phyloP scores from a whole-genome alignment of 2,888 invertebrate species.

The Didymodactylos carnosus region DNA sequence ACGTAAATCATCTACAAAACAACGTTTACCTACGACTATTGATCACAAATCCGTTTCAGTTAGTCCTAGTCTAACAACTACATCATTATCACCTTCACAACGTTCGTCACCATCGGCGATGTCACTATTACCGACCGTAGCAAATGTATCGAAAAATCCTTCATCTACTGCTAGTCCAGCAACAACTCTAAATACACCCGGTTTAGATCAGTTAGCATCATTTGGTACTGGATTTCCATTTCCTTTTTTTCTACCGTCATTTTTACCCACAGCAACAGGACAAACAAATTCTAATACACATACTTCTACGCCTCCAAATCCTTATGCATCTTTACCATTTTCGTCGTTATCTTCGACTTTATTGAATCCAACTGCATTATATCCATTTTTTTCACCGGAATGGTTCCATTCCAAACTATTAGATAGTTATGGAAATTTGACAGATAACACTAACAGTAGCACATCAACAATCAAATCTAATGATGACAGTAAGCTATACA shows the following conservation, averaged over 20 bases:
- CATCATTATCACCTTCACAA: not conserved
- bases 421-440: not conserved
- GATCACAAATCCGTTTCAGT: too few species aligned
- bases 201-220: not conserved
- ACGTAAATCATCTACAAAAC: too few species aligned
- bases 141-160: not conserved
- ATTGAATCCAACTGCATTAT: not conserved
- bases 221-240: not conserved
- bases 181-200: not conserved
- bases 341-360: not conserved
- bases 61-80: not conserved
- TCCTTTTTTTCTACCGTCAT: not conserved
- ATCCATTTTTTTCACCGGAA: not conserved
- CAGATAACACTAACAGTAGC: too few species aligned
- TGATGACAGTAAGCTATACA: too few species aligned
- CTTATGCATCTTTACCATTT: not conserved
- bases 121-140: too few species aligned
- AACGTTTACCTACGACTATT: too few species aligned
- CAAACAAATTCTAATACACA: not conserved
- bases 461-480: too few species aligned
- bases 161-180: not conserved
- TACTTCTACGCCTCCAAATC: not conserved
- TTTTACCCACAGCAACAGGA: not conserved
- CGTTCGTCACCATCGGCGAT: not conserved
- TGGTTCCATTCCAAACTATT: not conserved